phyloP scores from a whole-genome alignment of 37 sponge, comb jelly and placozoan species.

The Mnemiopsis leidyi region DNA sequence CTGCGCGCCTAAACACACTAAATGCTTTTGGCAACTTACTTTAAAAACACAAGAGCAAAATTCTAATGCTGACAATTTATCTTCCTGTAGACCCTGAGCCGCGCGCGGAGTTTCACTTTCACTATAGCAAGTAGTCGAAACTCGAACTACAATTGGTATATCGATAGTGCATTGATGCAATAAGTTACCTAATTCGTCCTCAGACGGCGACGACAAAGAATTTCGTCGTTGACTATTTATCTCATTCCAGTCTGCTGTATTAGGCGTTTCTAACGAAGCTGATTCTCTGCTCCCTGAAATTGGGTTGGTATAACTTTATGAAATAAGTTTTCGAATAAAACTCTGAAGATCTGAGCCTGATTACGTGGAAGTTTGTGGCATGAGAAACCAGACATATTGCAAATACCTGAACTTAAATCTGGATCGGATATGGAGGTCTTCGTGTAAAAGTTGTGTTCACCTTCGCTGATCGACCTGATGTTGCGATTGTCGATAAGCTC shows the following conservation, averaged over 20 bases:
- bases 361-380: too few species aligned
- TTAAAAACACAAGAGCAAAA: background rate
- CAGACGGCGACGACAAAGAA: conserved; percentile 45
- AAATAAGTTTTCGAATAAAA: too few species aligned
- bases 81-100: conserved; percentile 12
- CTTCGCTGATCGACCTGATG: conserved; percentile 22
- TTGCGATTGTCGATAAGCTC: background rate
- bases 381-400: background rate
- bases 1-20: conserved; percentile 65
- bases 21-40: conserved; percentile 17
- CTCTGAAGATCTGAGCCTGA: too few species aligned
- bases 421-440: conserved; percentile 52
- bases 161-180: too few species aligned
- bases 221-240: conserved; percentile 31
- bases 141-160: too few species aligned
- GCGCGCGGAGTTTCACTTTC: conserved; percentile 24
- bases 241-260: conserved; percentile 47
- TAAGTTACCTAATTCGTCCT: conserved; percentile 54
- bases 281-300: conserved; percentile 2
- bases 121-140: background rate
- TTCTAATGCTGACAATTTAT: background rate
- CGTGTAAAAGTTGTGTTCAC: conserved; percentile 51
- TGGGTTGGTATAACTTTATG: too few species aligned
- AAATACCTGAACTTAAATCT: conserved; percentile 20
- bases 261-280: background rate